Percentiles rank a stretch among this genome's conserved stretches.
Evolutionary conservation across 1,140 invertebrate genomes (phyloP).

Genomic region (Aphelinus certus): DNA sequence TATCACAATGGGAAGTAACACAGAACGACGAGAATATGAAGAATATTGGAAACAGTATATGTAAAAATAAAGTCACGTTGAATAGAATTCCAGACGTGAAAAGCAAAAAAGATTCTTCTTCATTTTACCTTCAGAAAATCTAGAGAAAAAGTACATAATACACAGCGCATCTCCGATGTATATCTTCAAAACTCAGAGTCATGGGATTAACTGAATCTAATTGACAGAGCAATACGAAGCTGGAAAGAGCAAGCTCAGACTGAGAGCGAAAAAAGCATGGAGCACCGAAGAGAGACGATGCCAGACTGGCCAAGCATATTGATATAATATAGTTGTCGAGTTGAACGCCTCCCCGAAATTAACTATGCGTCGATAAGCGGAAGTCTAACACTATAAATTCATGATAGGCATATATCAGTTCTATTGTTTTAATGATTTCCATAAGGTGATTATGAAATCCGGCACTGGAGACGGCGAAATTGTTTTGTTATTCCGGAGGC

Average conservation of each 20-base stretch:
- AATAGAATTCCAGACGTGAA: background rate
- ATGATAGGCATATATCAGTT: background rate
- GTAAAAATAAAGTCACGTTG: too few relatives aligned
- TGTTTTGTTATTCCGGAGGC: slow-evolving; percentile 19
- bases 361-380: background rate
- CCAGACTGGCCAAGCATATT: background rate
- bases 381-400: slow-evolving; percentile 27
- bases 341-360: slow-evolving; percentile 16
- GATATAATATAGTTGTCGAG: slow-evolving; percentile 3
- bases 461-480: too few relatives aligned
- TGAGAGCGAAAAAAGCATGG: background rate
- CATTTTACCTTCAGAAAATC: slow-evolving; percentile 31
- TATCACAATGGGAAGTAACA: too few relatives aligned
- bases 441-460: background rate
- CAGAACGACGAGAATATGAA: too few relatives aligned
- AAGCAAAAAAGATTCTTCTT: background rate
- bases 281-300: background rate
- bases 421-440: slow-evolving; percentile 21
- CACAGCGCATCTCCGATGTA: slow-evolving; percentile 11
- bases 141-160: slow-evolving; percentile 1
- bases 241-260: background rate
- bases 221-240: background rate
- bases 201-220: background rate
- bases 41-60: too few relatives aligned
- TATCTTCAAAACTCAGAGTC: background rate